These are phyloP conservation scores for Diplolepis rosae DNA, from an alignment of 2,888 invertebrate genomes.

Conservation along the genomic window DNA sequence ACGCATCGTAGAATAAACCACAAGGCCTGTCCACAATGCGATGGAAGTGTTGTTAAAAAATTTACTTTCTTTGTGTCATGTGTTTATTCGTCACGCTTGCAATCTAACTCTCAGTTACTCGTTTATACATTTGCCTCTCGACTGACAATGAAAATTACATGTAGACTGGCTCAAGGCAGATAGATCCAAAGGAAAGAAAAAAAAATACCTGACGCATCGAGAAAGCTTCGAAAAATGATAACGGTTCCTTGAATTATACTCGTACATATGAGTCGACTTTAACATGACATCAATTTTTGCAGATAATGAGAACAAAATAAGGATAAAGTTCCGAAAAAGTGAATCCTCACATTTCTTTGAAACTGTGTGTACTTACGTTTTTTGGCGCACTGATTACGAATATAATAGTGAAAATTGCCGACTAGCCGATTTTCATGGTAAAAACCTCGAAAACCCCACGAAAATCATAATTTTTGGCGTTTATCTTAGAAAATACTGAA, in stretches of 20 bases:
- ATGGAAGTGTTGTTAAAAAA: conserved; percentile 13
- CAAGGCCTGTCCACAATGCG: not conserved
- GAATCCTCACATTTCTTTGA: no score
- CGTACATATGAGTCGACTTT: conserved; percentile 9
- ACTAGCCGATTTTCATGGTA: no score
- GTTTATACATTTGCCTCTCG: not conserved
- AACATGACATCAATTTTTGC: not conserved
- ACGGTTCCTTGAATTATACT: conserved; percentile 14
- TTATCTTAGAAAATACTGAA: no score
- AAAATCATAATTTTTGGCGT: no score
- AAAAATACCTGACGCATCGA: not conserved
- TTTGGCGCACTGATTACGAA: no score
- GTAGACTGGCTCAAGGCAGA: not conserved
- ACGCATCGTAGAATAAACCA: not conserved
- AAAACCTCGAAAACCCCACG: no score
- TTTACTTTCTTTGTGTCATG: conserved; percentile 20
- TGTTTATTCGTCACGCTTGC: conserved; percentile 19
- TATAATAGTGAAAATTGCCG: no score
- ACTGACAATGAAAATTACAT: conserved; percentile 7
- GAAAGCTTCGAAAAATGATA: not conserved
- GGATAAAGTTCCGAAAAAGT: no score
- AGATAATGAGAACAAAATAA: conserved; percentile 3
- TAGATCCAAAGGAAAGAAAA: not conserved
- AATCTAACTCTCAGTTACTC: conserved; percentile 23
- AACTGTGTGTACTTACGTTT: no score